Percentiles rank a stretch among this genome's conserved stretches.
These are phyloP conservation scores for Temnothorax ravouxi DNA, from an alignment of 2,888 invertebrate species.

Conservation along the genomic window DNA sequence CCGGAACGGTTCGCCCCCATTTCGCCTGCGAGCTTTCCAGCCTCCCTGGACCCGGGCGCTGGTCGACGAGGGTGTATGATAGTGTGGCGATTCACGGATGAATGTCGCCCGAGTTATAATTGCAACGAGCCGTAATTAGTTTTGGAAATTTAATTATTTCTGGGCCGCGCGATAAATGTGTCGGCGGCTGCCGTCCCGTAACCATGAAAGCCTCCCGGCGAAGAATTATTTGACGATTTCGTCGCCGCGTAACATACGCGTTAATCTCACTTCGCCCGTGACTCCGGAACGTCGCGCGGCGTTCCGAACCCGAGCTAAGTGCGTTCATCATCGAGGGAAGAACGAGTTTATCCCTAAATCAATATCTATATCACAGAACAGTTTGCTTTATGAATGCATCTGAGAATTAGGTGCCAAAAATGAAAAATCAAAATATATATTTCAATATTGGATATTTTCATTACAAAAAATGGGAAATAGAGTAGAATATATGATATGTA, in stretches of 20 bases:
- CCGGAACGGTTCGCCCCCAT: constrained; percentile 47
- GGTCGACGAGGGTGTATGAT: constrained; percentile 32
- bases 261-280: constrained; percentile 62
- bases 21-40: constrained; percentile 1
- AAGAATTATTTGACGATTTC: constrained; percentile 74
- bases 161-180: constrained; percentile 80
- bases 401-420: not conserved
- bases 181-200: constrained; percentile 56
- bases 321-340: not conserved
- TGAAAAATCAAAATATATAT: not conserved
- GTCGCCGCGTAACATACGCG: constrained; percentile 51
- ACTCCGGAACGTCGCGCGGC: not conserved
- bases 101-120: constrained; percentile 82
- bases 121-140: constrained; percentile 84
- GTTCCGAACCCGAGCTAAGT: not conserved
- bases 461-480: not conserved
- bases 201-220: constrained; percentile 59
- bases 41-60: not conserved
- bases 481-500: not conserved
- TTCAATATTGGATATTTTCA: not conserved
- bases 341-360: not conserved
- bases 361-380: not conserved
- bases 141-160: constrained; percentile 85
- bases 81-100: constrained; percentile 70
- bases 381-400: not conserved